Conservation (phyloP, 2,888 invertebrate species). For the Thymelicus sylvestris region DNA sequence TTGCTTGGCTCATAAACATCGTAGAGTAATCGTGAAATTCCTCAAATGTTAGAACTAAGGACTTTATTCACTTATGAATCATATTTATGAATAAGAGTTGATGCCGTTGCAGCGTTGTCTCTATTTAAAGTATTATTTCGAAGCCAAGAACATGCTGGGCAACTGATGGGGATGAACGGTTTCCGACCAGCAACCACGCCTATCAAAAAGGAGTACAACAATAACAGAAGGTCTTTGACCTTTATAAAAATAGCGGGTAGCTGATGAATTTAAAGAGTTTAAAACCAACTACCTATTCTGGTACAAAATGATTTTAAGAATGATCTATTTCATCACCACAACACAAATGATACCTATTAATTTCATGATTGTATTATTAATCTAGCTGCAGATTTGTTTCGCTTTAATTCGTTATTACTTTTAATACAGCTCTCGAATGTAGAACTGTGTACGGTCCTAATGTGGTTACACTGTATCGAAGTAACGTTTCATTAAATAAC, state of each 20-base stretch:
- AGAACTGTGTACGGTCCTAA: conserved; percentile 47
- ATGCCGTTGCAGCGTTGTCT: neutral
- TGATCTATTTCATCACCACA: conserved; percentile 1
- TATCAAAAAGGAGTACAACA: neutral
- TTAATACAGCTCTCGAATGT: conserved; percentile 42
- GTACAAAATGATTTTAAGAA: conserved; percentile 5
- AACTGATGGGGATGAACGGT: conserved; percentile 7
- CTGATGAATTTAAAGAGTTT: neutral
- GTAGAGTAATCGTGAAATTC: too few relatives aligned
- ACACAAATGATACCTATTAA: conserved; percentile 19
- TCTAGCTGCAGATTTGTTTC: conserved; percentile 41
- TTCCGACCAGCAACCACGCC: conserved; percentile 1
- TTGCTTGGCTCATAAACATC: too few relatives aligned
- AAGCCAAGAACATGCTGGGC: neutral
- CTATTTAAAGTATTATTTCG: neutral
- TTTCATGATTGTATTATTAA: conserved; percentile 19
- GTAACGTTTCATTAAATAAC: conserved; percentile 75
- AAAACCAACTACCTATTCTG: neutral
- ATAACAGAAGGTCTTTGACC: neutral
- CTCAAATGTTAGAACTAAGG: neutral
- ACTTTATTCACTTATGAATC: neutral
- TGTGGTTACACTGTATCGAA: conserved; percentile 56
- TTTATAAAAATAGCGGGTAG: neutral
- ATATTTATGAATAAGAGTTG: neutral
- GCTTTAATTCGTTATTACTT: conserved; percentile 43